Conservation (phyloP, 2,113 vertebrate genomes). For the Regulus satrapa region DNA sequence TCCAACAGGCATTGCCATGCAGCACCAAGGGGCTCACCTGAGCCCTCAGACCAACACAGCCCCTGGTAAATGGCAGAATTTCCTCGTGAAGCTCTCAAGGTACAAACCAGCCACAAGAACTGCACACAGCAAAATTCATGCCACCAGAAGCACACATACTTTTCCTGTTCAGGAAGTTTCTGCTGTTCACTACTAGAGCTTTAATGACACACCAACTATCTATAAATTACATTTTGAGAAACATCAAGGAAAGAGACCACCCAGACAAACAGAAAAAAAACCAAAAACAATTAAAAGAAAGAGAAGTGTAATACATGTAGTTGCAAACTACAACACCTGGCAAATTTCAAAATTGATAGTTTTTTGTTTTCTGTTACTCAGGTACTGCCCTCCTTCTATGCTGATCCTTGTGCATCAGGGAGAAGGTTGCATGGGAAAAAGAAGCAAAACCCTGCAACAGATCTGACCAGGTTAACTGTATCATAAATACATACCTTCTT, state of each 20-base stretch:
- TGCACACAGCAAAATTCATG: neutral
- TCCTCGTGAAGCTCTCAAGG: neutral
- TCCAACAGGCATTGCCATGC: neutral
- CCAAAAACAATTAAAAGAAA: neutral
- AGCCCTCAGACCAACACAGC: neutral
- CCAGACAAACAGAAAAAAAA: neutral
- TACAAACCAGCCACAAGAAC: neutral
- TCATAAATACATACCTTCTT: neutral
- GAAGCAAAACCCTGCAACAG: neutral
- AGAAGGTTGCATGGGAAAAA: neutral
- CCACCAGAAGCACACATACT: neutral
- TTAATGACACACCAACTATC: neutral
- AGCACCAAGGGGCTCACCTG: rapidly evolving
- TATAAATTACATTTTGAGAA: neutral
- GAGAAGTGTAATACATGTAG: neutral
- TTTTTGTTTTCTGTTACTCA: neutral
- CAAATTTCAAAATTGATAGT: neutral
- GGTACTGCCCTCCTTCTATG: neutral
- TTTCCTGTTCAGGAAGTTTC: neutral
- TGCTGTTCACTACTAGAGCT: neutral
- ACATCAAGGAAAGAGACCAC: neutral
- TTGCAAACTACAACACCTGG: neutral
- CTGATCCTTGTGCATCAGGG: neutral
- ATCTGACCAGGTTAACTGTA: neutral
- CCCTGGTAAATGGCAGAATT: neutral